Conservation (phyloP, 2,797 vertebrate genomes). For the Acrocephalus scirpaceus region DNA sequence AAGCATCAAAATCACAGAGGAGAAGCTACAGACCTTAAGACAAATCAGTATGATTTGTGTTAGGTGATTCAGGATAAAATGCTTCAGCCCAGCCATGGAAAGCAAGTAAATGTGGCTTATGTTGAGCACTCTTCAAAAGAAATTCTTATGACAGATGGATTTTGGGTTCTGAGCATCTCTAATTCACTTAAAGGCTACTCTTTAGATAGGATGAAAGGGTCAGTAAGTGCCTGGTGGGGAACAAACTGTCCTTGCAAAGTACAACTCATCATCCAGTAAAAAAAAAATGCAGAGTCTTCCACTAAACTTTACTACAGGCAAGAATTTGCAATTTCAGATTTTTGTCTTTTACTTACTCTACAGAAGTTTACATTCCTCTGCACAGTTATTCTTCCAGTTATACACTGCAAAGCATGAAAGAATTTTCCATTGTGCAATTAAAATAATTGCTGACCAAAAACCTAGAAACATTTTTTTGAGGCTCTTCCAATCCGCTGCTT, state of each 20-base stretch:
- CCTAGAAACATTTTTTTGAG: not conserved
- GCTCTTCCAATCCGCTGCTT: not conserved
- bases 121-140: not conserved
- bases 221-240: not conserved
- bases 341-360: not conserved
- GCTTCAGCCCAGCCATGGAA: not conserved
- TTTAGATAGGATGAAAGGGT: not conserved
- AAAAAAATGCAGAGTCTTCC: not conserved
- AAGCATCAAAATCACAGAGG: not conserved
- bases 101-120: not conserved
- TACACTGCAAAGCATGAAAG: not conserved
- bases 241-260: not conserved
- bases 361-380: not conserved
- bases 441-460: not conserved
- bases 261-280: not conserved
- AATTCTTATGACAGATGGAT: not conserved
- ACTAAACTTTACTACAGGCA: not conserved
- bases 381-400: not conserved
- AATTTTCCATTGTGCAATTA: not conserved
- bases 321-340: not conserved
- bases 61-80: not conserved
- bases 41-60: not conserved
- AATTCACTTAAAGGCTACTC: not conserved
- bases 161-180: not conserved
- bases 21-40: not conserved